Base-by-base conservation (phyloP, 2,888 invertebrate genomes). In the Idaea biselata region DNA sequence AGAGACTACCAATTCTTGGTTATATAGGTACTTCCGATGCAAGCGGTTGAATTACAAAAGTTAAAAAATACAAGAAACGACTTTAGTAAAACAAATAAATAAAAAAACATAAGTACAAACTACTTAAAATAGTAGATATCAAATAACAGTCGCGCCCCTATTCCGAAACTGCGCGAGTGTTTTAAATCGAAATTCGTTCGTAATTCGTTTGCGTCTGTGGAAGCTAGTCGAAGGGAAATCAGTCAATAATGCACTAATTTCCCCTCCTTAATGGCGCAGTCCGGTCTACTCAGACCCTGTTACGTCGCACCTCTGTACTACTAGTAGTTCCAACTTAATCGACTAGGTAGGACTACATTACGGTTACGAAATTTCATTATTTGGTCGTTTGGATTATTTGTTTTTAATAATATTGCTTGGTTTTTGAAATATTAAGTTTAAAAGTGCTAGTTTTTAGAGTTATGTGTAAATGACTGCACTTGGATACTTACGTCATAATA, bases 211-310 rank as follows among this genome's bases (percentile, higher is more conserved):
- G 82, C 80, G 82, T 81, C 78, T 81, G 82, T 86, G 25, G 3
- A 3, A 80, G 82, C 89, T 84, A 92, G 90, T 91, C 88, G 84
- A 84, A 83, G 88, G 91, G 92, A 91, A 92, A 92, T 91, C 88
- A 91, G 90, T 91, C 90, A 89, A 92, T 92, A 90, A 92, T 92
- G 88, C 88, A 91, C 91, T 91, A 88, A 92, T 91, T 91, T 92
- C 92, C 91, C 88, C 81, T 89, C 84, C 87, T 89, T 88, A 91
- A 89, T 90, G 86, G 86, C 79, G 70, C 69, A 70, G 72, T 66
- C 72, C 69, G 68, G 69, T 70, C 70, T 72, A 70, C 73, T 72
- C 74, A 74, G 74, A 72, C 72, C 72, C 73, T 74, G 71, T 74
- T 72, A 71, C 73, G 67, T 61, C 69, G 25, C 25, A 25, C 25